phyloP scores from a whole-genome alignment of 2,888 invertebrate genomes.

The Dryocosmus kuriphilus region DNA sequence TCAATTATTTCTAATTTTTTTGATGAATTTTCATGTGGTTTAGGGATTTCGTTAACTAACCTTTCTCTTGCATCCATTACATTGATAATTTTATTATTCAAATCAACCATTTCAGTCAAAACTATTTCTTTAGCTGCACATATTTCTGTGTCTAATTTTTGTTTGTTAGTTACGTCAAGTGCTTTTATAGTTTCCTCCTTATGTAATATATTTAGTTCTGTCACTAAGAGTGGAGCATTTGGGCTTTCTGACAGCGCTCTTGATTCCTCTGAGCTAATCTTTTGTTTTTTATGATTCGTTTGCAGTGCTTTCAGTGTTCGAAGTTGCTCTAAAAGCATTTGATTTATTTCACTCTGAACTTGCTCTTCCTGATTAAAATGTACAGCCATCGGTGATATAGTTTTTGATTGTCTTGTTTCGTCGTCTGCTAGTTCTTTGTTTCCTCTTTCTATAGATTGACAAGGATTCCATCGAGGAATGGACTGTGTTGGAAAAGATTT shows the following conservation, averaged over 20 bases:
- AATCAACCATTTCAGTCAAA: neutral
- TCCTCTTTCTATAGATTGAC: neutral
- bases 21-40: neutral
- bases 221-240: neutral
- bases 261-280: neutral
- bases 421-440: neutral
- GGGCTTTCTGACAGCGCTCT: neutral
- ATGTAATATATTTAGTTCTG: neutral
- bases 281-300: neutral
- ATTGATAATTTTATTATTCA: too few species aligned
- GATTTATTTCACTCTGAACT: neutral
- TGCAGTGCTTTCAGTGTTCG: neutral
- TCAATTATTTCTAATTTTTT: neutral
- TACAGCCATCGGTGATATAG: neutral
- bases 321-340: neutral
- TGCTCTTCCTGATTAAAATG: neutral
- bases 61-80: too few species aligned
- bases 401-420: neutral
- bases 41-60: too few species aligned
- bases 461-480: neutral
- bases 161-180: neutral
- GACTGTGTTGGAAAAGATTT: neutral
- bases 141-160: neutral
- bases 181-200: neutral
- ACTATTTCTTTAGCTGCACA: neutral